Conservation (phyloP, 2,797 vertebrate genomes). For the Synanceia verrucosa region DNA sequence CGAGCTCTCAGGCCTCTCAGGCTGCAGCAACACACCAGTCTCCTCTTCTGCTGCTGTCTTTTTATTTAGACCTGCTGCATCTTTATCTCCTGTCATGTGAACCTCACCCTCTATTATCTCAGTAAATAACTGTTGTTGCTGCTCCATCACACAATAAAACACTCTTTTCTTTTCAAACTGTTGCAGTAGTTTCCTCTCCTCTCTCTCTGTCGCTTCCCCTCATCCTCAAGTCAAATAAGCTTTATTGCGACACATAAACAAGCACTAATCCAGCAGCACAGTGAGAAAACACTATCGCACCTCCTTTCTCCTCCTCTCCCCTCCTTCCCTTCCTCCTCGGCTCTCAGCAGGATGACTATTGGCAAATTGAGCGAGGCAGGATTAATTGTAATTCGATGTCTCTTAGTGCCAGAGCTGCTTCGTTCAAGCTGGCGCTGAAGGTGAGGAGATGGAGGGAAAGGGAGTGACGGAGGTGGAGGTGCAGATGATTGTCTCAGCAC, state of each 20-base stretch:
- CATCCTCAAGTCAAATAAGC: neutral
- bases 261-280: constrained; percentile 9
- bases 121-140: constrained; percentile 9
- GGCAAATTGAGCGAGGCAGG: constrained; percentile 75
- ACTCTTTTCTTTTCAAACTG: no score
- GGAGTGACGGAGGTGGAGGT: neutral
- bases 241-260: constrained; percentile 6
- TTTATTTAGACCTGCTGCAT: constrained; percentile 10
- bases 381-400: constrained; percentile 79
- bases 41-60: neutral
- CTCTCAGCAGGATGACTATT: constrained; percentile 65
- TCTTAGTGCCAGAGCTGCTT: constrained; percentile 71
- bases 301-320: neutral
- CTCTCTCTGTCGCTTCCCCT: neutral
- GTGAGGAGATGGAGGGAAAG: constrained; percentile 21
- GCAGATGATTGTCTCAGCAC: constrained; percentile 51
- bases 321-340: constrained; percentile 26
- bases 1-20: constrained; percentile 25
- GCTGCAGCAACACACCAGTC: constrained; percentile 13
- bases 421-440: constrained; percentile 41
- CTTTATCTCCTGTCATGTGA: constrained; percentile 22
- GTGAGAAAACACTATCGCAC: constrained; percentile 11
- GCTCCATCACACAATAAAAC: constrained; percentile 22
- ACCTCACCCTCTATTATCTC: constrained; percentile 22
- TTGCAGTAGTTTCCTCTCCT: neutral